Evolutionary conservation across 2,113 vertebrate species (phyloP).

Genomic region (Campylomormyrus tamandua): DNA sequence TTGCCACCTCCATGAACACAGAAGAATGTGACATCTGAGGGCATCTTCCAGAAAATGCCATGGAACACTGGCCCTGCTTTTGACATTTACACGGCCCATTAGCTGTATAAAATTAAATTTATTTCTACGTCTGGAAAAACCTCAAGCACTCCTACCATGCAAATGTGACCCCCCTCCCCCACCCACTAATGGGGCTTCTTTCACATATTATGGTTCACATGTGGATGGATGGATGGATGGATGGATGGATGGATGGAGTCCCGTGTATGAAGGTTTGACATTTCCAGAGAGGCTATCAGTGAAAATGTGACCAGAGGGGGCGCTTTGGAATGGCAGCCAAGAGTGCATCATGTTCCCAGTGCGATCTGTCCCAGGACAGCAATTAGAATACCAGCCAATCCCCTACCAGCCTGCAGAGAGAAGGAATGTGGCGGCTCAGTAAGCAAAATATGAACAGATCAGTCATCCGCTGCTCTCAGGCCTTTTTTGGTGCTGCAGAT

Average conservation of each 20-base stretch:
- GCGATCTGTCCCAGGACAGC: conserved; percentile 22
- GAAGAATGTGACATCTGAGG: background rate
- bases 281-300: conserved; percentile 31
- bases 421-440: background rate
- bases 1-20: background rate
- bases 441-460: background rate
- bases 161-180: background rate
- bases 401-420: conserved; percentile 30
- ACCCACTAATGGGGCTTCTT: background rate
- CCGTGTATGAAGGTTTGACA: conserved; percentile 36
- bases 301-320: conserved; percentile 37
- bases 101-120: background rate
- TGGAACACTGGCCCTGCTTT: background rate
- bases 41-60: background rate
- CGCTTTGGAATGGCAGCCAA: conserved; percentile 36
- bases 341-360: conserved; percentile 33
- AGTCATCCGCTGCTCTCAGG: background rate
- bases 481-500: background rate
- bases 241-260: background rate
- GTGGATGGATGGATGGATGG: background rate
- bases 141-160: background rate
- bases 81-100: background rate
- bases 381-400: conserved; percentile 30
- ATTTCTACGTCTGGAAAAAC: background rate
- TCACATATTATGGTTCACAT: background rate